Evolutionary conservation across 2,797 vertebrate species (phyloP), one percentile per base, ranked within the genome.

Genomic region (Mus spretus): DNA sequence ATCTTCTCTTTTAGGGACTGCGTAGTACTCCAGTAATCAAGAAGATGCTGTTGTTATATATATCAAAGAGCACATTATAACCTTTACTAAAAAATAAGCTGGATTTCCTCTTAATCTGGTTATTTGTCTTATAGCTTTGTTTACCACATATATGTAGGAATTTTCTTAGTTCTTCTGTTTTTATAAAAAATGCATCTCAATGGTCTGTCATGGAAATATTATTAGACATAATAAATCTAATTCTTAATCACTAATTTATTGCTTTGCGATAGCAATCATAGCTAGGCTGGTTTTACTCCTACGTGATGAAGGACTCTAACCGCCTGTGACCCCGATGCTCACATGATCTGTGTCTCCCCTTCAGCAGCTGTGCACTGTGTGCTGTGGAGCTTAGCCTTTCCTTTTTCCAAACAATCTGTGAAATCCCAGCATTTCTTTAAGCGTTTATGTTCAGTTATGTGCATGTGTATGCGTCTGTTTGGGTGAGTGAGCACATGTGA

Each of bases 361-460:
- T 14, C 78, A 53, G 7, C 87, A 2, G 19, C 82, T 34, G 53
- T 53, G 24, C 70, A 44, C 63, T 83, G 34, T 44, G 1, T 67
- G 70, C 8, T 55, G 2, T 88, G 12, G 47, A 80, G 67, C 40
- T 37, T 37, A 79, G 57, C 53, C 75, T 55, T 95, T 77, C 24
- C 34, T 83, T 44, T 82, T 26, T 63, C n/a, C 13, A 6, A 72
- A 88, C 22, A 70, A 22, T 77, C 65, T 57, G 26, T 75, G 24
- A 88, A 94, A 94, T 86, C 26, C 7, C 82, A 86, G 26, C 15
- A 20, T 92, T 53, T 95, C 65, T 70, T 55, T 72, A 63, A 61
- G 31, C 28, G 8, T 50, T 78, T 31, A 78, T 78, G 12, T 50
- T 78, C 40, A 13, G 11, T 26, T 40, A 44, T 44, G n/a, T 59